Evolutionary conservation across 1,140 invertebrate species (phyloP).

Genomic region (Lysiphlebus fabarum): DNA sequence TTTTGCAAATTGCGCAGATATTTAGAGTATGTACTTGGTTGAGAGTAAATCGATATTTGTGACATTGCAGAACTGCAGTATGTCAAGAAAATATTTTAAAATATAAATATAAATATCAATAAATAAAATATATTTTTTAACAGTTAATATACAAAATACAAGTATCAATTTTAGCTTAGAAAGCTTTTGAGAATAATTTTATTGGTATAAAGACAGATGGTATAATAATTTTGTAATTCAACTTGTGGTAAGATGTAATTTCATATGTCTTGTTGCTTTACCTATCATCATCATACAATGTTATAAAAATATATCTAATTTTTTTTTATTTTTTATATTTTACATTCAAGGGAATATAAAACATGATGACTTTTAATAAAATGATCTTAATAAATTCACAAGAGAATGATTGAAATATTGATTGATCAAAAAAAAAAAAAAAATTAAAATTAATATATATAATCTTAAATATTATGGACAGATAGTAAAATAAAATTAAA

Average conservation of each 20-base stretch:
- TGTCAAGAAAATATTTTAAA: neutral
- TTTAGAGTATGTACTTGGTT: neutral
- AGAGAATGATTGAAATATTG: too few species aligned
- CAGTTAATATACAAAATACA: too few species aligned
- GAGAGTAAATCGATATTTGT: conserved; percentile 16
- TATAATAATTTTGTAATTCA: conserved; percentile 3
- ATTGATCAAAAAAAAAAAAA: too few species aligned
- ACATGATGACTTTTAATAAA: conserved; percentile 4
- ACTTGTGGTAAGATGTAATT: conserved; percentile 30
- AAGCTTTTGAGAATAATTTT: conserved; percentile 12
- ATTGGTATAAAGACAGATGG: neutral
- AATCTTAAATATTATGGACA: too few species aligned
- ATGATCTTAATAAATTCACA: too few species aligned
- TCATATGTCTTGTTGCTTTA: conserved; percentile 15
- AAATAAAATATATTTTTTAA: too few species aligned
- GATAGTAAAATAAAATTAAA: too few species aligned
- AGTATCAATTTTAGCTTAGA: neutral
- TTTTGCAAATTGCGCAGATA: too few species aligned
- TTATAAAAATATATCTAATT: too few species aligned
- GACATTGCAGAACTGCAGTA: conserved; percentile 20
- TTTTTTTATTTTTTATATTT: too few species aligned
- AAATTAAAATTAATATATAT: too few species aligned
- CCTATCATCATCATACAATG: neutral
- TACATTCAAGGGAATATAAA: conserved; percentile 9
- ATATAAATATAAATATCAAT: too few species aligned